Evolutionary conservation across 2,113 vertebrate genomes (phyloP).

Genomic region (Eulemur macaco): DNA sequence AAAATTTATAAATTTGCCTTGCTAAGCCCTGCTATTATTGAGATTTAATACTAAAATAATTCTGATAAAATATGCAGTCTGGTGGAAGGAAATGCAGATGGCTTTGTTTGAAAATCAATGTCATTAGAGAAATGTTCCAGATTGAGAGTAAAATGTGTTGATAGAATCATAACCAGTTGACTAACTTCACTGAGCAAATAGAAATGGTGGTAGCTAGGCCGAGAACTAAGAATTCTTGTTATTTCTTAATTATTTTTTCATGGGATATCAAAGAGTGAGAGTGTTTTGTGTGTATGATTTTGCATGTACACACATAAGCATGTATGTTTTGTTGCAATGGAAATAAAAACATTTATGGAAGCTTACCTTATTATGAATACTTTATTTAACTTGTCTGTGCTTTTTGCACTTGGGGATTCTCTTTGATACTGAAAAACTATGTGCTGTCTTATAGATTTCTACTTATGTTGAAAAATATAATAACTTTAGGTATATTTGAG

Average conservation of each 20-base stretch:
- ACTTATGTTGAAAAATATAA: not conserved
- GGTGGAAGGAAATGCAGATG: constrained; percentile 27
- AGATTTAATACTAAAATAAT: not conserved
- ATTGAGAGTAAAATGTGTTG: constrained; percentile 48
- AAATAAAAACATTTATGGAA: not conserved
- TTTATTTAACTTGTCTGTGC: not conserved
- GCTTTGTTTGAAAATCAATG: constrained; percentile 47
- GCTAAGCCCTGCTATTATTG: not conserved
- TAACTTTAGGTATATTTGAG: not conserved
- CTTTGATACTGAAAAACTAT: not conserved
- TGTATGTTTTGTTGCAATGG: not conserved
- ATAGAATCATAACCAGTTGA: not conserved
- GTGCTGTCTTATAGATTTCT: not conserved
- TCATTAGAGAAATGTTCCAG: constrained; percentile 46
- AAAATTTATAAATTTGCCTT: not conserved
- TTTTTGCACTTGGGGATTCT: not conserved
- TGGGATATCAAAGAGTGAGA: not conserved
- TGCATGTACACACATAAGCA: not conserved
- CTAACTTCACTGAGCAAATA: not conserved
- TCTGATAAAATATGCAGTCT: not conserved
- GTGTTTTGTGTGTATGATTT: rapidly evolving
- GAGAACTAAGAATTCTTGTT: not conserved
- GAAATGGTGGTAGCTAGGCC: not conserved
- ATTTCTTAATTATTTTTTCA: not conserved
- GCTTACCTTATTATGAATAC: not conserved